Evolutionary conservation across 35 echinoderm and acorn worm species (phyloP).

Genomic region (Strongylocentrotus purpuratus): DNA sequence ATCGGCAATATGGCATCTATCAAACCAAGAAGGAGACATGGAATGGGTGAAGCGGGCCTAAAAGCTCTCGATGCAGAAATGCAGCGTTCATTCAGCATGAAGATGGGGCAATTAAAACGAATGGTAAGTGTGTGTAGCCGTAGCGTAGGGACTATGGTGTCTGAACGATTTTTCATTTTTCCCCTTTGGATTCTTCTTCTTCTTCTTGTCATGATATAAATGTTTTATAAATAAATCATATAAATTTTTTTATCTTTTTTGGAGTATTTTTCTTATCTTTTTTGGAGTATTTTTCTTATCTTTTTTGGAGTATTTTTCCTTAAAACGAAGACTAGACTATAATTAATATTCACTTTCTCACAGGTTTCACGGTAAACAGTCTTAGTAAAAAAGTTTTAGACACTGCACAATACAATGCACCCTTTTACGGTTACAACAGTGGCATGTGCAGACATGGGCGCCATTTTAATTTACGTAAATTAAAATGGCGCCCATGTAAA

Average conservation of each 20-base stretch:
- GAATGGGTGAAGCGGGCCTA: neutral
- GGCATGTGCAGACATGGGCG: no score
- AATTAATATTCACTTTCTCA: neutral
- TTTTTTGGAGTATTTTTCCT: no score
- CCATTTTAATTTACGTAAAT: no score
- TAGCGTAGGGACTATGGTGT: neutral
- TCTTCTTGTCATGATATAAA: no score
- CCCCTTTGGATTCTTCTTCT: neutral
- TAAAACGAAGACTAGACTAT: neutral
- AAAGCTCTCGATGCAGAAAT: slow-evolving; percentile 32
- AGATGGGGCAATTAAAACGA: slow-evolving; percentile 32
- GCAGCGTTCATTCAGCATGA: slow-evolving; percentile 21
- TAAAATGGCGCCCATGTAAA: no score
- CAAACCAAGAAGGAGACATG: slow-evolving; percentile 25
- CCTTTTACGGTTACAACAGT: neutral
- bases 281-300: neutral
- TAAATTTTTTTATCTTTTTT: no score
- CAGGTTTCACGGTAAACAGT: no score
- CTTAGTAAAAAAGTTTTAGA: no score
- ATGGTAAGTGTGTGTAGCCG: neutral
- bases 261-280: neutral
- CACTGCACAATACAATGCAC: neutral
- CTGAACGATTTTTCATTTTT: neutral
- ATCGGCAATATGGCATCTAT: neutral
- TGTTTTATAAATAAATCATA: no score